Evolutionary conservation across 1,140 invertebrate genomes (phyloP).

Genomic region (Drosophila sturtevanti): DNA sequence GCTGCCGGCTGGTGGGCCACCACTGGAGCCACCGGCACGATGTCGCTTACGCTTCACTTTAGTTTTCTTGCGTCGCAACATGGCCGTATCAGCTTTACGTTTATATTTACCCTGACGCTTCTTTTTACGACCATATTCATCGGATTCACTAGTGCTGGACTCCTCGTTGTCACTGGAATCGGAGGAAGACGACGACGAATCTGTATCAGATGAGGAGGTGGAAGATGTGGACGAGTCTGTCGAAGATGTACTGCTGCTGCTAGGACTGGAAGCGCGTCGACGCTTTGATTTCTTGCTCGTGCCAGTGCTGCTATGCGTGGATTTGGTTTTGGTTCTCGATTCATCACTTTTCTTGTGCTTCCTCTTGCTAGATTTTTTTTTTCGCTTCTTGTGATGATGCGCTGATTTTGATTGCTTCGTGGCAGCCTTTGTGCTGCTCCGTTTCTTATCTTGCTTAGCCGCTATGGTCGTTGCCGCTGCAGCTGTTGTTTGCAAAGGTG

Average conservation of each 20-base stretch:
- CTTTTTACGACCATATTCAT: slow-evolving; percentile 77
- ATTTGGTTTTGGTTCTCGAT: slow-evolving; percentile 38
- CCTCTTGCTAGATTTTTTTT: slow-evolving; percentile 49
- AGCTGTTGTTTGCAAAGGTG: slow-evolving; percentile 7
- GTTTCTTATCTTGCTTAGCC: slow-evolving; percentile 37
- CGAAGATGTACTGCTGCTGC: slow-evolving; percentile 34
- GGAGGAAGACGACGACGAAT: slow-evolving; percentile 52
- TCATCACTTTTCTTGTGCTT: slow-evolving; percentile 53
- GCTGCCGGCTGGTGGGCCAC: slow-evolving; percentile 50
- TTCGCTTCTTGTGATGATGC: slow-evolving; percentile 71
- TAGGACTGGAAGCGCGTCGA: slow-evolving; percentile 49
- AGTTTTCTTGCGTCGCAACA: slow-evolving; percentile 69
- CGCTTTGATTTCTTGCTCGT: slow-evolving; percentile 60
- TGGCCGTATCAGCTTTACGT: slow-evolving; percentile 70
- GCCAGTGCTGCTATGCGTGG: slow-evolving; percentile 35
- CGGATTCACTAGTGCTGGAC: slow-evolving; percentile 75
- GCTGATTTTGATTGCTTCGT: slow-evolving; percentile 53
- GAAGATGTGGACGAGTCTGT: slow-evolving; percentile 31
- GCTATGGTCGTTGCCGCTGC: slow-evolving; percentile 18
- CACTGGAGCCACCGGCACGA: slow-evolving; percentile 44
- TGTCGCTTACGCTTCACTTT: slow-evolving; percentile 75
- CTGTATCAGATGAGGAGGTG: slow-evolving; percentile 34
- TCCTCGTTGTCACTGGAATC: slow-evolving; percentile 81
- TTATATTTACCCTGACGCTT: slow-evolving; percentile 79
- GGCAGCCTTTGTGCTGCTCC: slow-evolving; percentile 24